phyloP scores from a whole-genome alignment of 2,888 invertebrate genomes.

The Tetrapedia diversipes region DNA sequence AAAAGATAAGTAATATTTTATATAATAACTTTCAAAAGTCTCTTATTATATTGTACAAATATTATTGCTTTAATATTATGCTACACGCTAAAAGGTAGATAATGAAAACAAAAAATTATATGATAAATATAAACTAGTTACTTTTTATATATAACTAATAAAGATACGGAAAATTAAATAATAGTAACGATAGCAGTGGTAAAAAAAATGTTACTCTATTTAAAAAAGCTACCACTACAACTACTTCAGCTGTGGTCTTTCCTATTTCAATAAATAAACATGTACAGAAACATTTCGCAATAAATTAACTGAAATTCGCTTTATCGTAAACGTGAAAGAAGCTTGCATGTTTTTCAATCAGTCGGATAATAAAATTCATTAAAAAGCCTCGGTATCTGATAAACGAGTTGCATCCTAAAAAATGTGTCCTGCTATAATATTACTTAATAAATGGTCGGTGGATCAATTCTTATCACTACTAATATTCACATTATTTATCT shows the following conservation, averaged over 20 bases:
- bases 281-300: conserved; percentile 13
- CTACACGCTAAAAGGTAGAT: not conserved
- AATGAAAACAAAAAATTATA: not conserved
- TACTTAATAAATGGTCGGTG: not conserved
- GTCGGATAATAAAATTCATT: conserved; percentile 9
- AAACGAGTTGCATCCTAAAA: not conserved
- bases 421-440: not conserved
- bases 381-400: not conserved
- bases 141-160: conserved; percentile 5
- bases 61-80: conserved; percentile 25
- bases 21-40: not conserved
- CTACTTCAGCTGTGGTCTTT: conserved; percentile 13
- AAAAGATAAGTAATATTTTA: not conserved
- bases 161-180: not conserved
- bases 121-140: not conserved
- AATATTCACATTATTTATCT: not conserved
- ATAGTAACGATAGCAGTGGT: not conserved
- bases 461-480: not conserved
- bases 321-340: conserved; percentile 1
- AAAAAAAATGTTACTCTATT: conserved; percentile 27
- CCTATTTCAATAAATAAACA: conserved; percentile 27
- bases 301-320: conserved; percentile 9
- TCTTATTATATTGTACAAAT: conserved; percentile 19
- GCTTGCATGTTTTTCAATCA: not conserved
- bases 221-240: conserved; percentile 31